A percentile compares a stretch with the other conserved stretches of the same genome.
Evolutionary conservation across 2,113 vertebrate genomes (phyloP).

Genomic region (Stictonetta naevosa): DNA sequence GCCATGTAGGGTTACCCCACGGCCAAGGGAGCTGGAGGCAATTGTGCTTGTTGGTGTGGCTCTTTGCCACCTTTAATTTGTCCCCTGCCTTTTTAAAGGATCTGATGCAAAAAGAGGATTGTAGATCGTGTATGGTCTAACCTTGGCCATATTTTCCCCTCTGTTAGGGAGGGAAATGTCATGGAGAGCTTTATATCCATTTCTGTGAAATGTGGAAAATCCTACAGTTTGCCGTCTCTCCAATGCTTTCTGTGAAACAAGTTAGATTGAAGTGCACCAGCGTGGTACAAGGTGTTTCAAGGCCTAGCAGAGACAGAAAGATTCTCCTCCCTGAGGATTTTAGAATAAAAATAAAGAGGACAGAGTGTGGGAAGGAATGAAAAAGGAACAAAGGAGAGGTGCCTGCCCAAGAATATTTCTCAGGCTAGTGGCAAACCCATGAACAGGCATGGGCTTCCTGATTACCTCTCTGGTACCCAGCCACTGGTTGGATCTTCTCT

Average conservation of each 20-base stretch:
- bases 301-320: not conserved
- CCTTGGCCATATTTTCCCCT: not conserved
- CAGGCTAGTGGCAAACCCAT: not conserved
- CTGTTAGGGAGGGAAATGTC: not conserved
- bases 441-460: not conserved
- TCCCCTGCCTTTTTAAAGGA: not conserved
- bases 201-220: constrained; percentile 5
- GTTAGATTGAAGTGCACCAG: not conserved
- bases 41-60: not conserved
- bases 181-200: not conserved
- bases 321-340: constrained; percentile 23
- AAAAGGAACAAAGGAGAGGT: not conserved
- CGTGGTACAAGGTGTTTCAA: not conserved
- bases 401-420: not conserved
- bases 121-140: not conserved
- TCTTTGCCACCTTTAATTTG: not conserved
- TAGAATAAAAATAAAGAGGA: constrained; percentile 8
- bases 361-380: not conserved
- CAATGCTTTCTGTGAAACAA: not conserved
- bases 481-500: not conserved
- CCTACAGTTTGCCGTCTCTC: not conserved
- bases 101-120: not conserved
- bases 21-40: not conserved
- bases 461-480: not conserved
- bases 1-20: not conserved